Conservation (phyloP, 2,797 vertebrate species). For the Tokudaia muenninki region DNA sequence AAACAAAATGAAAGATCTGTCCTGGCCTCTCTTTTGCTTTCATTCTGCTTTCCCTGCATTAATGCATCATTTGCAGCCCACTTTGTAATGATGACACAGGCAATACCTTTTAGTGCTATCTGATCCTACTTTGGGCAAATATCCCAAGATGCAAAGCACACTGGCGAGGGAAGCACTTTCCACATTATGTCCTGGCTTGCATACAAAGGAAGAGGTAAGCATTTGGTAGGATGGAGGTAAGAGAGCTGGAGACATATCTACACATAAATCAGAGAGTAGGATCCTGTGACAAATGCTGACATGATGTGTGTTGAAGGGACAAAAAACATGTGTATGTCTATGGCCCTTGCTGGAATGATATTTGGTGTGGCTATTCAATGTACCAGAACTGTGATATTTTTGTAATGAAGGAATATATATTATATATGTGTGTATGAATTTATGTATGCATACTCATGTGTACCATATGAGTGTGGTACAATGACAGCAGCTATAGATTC, state of each 20-base stretch:
- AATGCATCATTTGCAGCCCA: background rate
- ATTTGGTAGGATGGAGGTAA: background rate
- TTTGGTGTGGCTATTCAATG: background rate
- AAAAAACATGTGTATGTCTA: background rate
- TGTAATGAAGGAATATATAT: background rate
- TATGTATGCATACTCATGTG: background rate
- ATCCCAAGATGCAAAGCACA: background rate
- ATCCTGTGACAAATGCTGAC: too few species aligned
- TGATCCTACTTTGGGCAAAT: background rate
- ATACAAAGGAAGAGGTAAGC: background rate
- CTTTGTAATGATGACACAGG: background rate
- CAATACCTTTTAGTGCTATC: background rate
- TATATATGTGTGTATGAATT: background rate
- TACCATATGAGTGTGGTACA: background rate
- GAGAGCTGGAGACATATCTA: background rate
- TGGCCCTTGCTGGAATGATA: background rate
- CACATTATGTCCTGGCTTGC: background rate
- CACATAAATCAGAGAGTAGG: background rate
- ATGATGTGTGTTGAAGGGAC: background rate
- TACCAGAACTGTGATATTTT: background rate
- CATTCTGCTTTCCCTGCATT: background rate
- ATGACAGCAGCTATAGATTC: background rate
- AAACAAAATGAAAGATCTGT: background rate
- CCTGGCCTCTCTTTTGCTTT: background rate
- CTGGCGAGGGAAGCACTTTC: background rate